phyloP scores from a whole-genome alignment of 2,113 vertebrate species.

The Tragelaphus strepsiceros region DNA sequence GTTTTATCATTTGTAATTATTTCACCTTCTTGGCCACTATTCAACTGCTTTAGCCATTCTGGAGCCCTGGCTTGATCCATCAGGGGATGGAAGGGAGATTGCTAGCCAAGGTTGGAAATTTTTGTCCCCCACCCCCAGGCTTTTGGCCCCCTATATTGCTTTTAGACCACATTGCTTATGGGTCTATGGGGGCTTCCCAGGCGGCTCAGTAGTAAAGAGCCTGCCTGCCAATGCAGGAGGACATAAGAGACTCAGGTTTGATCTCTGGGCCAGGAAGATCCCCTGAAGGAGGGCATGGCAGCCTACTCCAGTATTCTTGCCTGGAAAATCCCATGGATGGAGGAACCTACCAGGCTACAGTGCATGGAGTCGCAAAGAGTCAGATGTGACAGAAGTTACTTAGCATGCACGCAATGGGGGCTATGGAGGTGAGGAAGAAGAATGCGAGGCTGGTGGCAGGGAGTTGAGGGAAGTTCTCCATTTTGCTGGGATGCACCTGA shows the following conservation, averaged over 20 bases:
- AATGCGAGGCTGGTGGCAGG: not conserved
- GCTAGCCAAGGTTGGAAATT: not conserved
- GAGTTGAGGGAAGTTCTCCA: not conserved
- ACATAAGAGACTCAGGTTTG: not conserved
- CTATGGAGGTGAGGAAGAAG: not conserved
- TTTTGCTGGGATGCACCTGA: not conserved
- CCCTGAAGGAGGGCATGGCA: not conserved
- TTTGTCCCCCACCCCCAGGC: fast-evolving
- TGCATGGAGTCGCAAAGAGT: fast-evolving
- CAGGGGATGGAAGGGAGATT: not conserved
- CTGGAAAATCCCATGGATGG: not conserved
- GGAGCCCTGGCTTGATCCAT: not conserved
- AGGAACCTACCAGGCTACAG: not conserved
- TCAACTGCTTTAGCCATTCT: not conserved
- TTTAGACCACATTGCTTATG: not conserved
- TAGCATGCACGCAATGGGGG: not conserved
- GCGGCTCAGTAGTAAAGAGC: not conserved
- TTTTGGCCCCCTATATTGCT: not conserved
- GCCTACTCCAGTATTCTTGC: not conserved
- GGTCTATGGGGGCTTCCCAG: not conserved
- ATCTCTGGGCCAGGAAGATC: not conserved
- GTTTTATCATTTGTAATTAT: not conserved
- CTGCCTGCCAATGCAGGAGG: not conserved
- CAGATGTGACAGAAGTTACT: not conserved
- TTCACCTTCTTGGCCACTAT: not conserved